These are phyloP conservation scores for Axinella damicornis DNA, from an alignment of 37 sponge, comb jelly and placozoan genomes.

Conservation along the genomic window DNA sequence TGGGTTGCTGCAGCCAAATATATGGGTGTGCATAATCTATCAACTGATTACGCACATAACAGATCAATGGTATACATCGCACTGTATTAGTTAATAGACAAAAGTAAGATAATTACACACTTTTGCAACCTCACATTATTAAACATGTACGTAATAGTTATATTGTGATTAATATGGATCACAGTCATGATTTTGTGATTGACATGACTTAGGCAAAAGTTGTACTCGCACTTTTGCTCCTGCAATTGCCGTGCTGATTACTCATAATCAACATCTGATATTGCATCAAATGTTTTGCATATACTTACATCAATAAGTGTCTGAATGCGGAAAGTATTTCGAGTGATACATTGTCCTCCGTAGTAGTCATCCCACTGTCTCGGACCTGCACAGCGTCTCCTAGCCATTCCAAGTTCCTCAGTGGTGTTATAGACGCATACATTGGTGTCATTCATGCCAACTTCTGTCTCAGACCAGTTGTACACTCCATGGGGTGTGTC, in stretches of 20 bases:
- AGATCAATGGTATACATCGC: too few species aligned
- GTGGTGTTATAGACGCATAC: neutral
- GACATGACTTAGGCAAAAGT: too few species aligned
- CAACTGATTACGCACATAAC: too few species aligned
- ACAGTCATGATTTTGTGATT: too few species aligned
- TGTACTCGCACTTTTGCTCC: too few species aligned
- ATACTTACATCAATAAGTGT: neutral
- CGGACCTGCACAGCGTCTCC: neutral
- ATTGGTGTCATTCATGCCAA: neutral
- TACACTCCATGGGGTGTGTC: neutral
- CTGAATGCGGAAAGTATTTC: neutral
- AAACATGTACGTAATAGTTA: too few species aligned
- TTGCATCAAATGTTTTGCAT: too few species aligned
- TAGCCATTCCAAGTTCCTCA: neutral
- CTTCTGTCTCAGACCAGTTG: constrained; percentile 4
- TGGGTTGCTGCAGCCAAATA: neutral
- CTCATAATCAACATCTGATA: neutral
- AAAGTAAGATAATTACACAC: neutral
- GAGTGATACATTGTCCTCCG: neutral
- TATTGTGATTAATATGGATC: too few species aligned
- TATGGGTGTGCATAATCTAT: neutral
- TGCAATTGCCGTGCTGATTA: neutral
- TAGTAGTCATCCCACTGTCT: neutral
- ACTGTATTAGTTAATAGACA: too few species aligned
- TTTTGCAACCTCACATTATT: neutral